These are phyloP conservation scores for Phrynocephalus versicolor DNA, from an alignment of 2,113 vertebrate species.

Conservation along the genomic window DNA sequence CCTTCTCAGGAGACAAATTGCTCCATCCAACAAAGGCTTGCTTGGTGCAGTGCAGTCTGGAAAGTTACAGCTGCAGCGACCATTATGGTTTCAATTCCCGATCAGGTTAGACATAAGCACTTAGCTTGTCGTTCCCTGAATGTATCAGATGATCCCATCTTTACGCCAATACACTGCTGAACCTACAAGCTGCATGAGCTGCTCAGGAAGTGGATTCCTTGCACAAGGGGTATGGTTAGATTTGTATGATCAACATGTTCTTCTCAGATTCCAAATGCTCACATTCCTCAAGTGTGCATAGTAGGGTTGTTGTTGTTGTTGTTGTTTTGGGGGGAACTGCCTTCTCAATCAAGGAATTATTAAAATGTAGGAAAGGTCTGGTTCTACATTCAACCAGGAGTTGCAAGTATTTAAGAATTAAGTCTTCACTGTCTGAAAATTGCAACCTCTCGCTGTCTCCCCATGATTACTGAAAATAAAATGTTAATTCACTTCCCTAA, in stretches of 20 bases:
- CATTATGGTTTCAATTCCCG: constrained; percentile 21
- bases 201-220: not conserved
- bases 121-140: not conserved
- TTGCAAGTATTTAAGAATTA: not conserved
- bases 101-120: not conserved
- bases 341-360: not conserved
- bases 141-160: not conserved
- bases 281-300: not conserved
- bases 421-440: not conserved
- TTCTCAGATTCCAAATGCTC: too few species aligned
- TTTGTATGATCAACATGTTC: not conserved
- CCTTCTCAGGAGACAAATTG: constrained; percentile 40
- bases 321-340: not conserved
- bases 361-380: not conserved
- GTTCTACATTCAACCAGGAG: not conserved
- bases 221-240: rapidly evolving
- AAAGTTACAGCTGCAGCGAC: constrained; percentile 34
- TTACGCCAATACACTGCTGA: not conserved
- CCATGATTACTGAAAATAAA: not conserved
- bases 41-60: constrained; percentile 49
- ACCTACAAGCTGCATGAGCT: constrained; percentile 1
- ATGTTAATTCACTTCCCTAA: not conserved
- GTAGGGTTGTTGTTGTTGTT: too few species aligned
- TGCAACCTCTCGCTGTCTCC: not conserved
- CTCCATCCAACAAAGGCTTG: constrained; percentile 5